A percentile compares a stretch with the other conserved stretches of the same genome.
phyloP scores from a whole-genome alignment of 2,113 vertebrate genomes.

The Rhinolophus ferrumequinum region DNA sequence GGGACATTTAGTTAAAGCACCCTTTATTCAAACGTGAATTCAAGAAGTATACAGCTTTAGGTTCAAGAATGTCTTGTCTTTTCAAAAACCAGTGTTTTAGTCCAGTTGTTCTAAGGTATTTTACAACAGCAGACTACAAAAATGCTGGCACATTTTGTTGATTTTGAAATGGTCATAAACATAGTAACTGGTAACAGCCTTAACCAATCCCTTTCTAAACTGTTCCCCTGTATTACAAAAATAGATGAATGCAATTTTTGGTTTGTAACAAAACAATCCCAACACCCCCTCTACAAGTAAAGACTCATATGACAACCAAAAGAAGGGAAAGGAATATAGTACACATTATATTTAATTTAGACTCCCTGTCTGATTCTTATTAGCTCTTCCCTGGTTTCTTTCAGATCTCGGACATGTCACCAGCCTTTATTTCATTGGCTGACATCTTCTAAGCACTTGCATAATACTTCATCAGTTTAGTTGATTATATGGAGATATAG shows the following conservation, averaged over 20 bases:
- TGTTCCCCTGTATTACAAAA: neutral
- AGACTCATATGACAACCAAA: conserved; percentile 32
- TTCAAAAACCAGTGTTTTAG: conserved; percentile 37
- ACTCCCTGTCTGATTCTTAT: conserved; percentile 25
- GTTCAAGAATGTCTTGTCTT: neutral
- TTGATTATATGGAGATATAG: conserved; percentile 51
- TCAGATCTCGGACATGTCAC: conserved; percentile 16
- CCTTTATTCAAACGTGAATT: conserved; percentile 33
- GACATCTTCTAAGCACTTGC: conserved; percentile 51
- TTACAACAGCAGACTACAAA: neutral
- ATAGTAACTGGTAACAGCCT: neutral
- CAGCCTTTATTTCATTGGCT: conserved; percentile 35
- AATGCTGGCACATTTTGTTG: conserved; percentile 3
- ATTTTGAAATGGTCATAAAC: conserved; percentile 33
- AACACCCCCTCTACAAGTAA: neutral
- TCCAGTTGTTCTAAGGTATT: neutral
- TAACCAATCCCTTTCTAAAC: neutral
- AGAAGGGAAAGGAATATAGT: neutral
- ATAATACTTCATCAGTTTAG: conserved; percentile 37
- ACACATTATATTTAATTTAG: conserved; percentile 23
- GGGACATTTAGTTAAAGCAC: neutral
- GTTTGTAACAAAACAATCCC: neutral
- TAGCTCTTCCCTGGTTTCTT: neutral
- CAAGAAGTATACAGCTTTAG: neutral
- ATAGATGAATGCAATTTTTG: neutral